Evolutionary conservation across 2,888 invertebrate genomes (phyloP).

Genomic region (Hecatera dysodea): DNA sequence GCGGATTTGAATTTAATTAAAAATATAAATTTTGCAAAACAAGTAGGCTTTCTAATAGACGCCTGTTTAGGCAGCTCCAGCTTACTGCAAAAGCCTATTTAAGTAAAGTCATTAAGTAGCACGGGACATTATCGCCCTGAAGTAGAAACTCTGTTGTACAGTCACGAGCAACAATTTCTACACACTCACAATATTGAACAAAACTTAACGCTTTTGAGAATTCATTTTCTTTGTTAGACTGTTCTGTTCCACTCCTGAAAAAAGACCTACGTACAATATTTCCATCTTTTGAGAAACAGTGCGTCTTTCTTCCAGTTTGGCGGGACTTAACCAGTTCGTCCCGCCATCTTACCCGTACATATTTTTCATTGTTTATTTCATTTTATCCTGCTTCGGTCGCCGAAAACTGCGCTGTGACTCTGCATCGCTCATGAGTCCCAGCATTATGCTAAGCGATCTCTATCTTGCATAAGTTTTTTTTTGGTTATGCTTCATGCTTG

Average conservation of each 20-base stretch:
- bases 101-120: constrained; percentile 50
- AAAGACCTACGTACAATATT: too few relatives aligned
- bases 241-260: too few relatives aligned
- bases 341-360: too few relatives aligned
- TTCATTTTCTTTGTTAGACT: too few relatives aligned
- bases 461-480: too few relatives aligned
- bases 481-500: too few relatives aligned
- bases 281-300: accelerated
- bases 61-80: not conserved
- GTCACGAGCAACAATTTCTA: not conserved
- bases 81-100: constrained; percentile 41
- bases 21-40: not conserved
- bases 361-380: too few relatives aligned
- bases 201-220: not conserved
- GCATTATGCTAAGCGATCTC: too few relatives aligned
- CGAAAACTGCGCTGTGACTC: too few relatives aligned
- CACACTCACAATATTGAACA: not conserved
- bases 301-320: not conserved
- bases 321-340: not conserved
- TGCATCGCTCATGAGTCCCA: too few relatives aligned
- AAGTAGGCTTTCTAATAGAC: not conserved
- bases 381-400: too few relatives aligned
- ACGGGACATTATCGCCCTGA: constrained; percentile 4
- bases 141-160: constrained; percentile 19
- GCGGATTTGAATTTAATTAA: not conserved